Evolutionary conservation across 1,140 invertebrate genomes (phyloP), one percentile per base, ranked within the genome.

Genomic region (Drosophila ironensis): DNA sequence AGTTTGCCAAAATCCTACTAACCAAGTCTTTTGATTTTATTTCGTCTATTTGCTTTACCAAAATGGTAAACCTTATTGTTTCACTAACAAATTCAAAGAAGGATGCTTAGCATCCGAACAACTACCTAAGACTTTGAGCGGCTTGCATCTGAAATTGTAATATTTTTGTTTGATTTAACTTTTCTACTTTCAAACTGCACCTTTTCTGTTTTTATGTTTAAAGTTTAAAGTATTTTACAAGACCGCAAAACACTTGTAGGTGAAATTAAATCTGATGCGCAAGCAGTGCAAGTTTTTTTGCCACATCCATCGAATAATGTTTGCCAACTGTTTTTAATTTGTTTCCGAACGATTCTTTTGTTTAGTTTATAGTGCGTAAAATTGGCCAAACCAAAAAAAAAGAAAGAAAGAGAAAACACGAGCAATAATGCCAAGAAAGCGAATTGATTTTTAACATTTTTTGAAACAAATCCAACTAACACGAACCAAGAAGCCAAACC

Each of bases 211-310:
- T 28, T 69, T 67, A 70, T 66, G 33, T 52, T 74, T 74, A 37
- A 14, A 44, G 6, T 47, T 57, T 48, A 14, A 44, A 50, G 2
- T 42, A 27, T 38, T 47, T 53, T 59, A n/a, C 54, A 72, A 72
- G 80, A 64, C 53, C 66, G 33, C 44, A 25, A 47, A 44, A 60
- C 16, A 63, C 52, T 38, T 25, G 12, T 61, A 75, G 66, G 28
- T 40, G 33, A 40, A 54, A 51, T 59, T 54, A 28, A 70, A 72
- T 56, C 60, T 56, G 70, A 84, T 72, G 75, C 76, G 66, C 42
- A 45, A 76, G 72, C 82, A 87, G 87, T 89, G 87, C 87, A 89
- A 89, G 78, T 89, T 89, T 89, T 86, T 88, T 72, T 84, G 80
- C 71, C 80, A 73, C 63, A 78, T 66, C 64, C 67, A 76, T 51